Conservation (phyloP, 2,797 vertebrate species). For the Lophotriccus pileatus region DNA sequence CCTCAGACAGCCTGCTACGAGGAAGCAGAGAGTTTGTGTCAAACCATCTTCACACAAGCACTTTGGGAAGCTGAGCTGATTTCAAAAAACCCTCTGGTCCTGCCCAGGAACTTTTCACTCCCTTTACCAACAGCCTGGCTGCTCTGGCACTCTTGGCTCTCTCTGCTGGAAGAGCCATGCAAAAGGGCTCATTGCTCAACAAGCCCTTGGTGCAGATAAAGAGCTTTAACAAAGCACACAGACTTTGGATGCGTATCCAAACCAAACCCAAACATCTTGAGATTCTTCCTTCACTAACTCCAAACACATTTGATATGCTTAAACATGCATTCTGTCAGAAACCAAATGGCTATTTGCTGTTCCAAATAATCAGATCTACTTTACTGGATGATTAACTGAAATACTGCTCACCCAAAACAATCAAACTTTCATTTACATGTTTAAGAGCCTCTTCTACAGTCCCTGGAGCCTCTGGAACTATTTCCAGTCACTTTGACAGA, state of each 20-base stretch:
- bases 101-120: neutral
- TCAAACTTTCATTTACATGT: slow-evolving; percentile 7
- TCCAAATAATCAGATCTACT: slow-evolving; percentile 45
- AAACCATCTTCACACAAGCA: neutral
- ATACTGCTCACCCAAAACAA: slow-evolving; percentile 42
- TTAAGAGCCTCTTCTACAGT: neutral
- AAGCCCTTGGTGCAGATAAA: neutral
- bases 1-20: neutral
- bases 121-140: neutral
- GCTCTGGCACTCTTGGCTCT: neutral
- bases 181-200: neutral
- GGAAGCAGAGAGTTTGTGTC: neutral
- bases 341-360: slow-evolving; percentile 31
- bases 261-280: slow-evolving; percentile 53
- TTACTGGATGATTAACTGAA: slow-evolving; percentile 30
- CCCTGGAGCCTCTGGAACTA: neutral
- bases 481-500: neutral
- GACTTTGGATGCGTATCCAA: neutral
- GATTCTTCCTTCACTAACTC: slow-evolving; percentile 56
- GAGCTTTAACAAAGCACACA: neutral
- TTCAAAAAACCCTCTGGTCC: neutral
- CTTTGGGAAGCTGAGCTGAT: neutral
- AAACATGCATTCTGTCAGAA: slow-evolving; percentile 19
- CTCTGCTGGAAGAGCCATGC: neutral
- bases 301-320: slow-evolving; percentile 56